A percentile compares a stretch with the other conserved stretches of the same genome.
These are phyloP conservation scores for Pipistrellus pipistrellus DNA, from an alignment of 2,797 vertebrate genomes.

Conservation along the genomic window DNA sequence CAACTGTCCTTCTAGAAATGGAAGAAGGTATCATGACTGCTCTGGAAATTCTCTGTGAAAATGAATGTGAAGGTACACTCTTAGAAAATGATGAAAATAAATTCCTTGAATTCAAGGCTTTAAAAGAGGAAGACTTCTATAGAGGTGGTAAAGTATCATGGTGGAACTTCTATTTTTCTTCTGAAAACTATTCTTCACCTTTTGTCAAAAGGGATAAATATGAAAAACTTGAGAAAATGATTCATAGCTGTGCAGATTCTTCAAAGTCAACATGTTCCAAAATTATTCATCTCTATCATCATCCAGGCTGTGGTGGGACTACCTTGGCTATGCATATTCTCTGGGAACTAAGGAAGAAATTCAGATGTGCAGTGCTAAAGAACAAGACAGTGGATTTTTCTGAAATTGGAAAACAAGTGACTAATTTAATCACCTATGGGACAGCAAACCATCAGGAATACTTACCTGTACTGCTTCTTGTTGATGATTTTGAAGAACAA, in stretches of 20 bases:
- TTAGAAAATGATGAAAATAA: slow-evolving; percentile 85
- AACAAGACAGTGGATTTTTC: slow-evolving; percentile 84
- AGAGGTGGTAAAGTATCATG: slow-evolving; percentile 90
- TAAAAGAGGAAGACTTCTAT: slow-evolving; percentile 90
- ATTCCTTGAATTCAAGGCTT: slow-evolving; percentile 86
- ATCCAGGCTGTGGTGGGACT: slow-evolving; percentile 93
- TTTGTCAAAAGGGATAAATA: slow-evolving; percentile 91
- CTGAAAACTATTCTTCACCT: slow-evolving; percentile 86
- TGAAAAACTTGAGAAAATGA: slow-evolving; percentile 83
- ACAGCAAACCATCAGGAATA: slow-evolving; percentile 78
- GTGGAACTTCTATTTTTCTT: slow-evolving; percentile 93
- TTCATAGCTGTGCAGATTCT: slow-evolving; percentile 73
- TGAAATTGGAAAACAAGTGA: slow-evolving; percentile 89
- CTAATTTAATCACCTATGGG: slow-evolving; percentile 88
- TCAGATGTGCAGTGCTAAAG: slow-evolving; percentile 91
- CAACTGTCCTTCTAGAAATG: slow-evolving; percentile 87
- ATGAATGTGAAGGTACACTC: slow-evolving; percentile 89
- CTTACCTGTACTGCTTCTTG: slow-evolving; percentile 91
- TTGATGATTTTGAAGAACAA: slow-evolving; percentile 92
- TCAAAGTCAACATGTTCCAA: slow-evolving; percentile 79
- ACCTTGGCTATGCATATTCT: slow-evolving; percentile 92
- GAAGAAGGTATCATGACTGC: slow-evolving; percentile 89
- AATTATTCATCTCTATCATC: slow-evolving; percentile 90
- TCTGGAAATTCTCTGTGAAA: slow-evolving; percentile 90
- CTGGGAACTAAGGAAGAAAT: slow-evolving; percentile 89